Evolutionary conservation across 1,140 invertebrate species (phyloP).

Genomic region (Drosophila asahinai): DNA sequence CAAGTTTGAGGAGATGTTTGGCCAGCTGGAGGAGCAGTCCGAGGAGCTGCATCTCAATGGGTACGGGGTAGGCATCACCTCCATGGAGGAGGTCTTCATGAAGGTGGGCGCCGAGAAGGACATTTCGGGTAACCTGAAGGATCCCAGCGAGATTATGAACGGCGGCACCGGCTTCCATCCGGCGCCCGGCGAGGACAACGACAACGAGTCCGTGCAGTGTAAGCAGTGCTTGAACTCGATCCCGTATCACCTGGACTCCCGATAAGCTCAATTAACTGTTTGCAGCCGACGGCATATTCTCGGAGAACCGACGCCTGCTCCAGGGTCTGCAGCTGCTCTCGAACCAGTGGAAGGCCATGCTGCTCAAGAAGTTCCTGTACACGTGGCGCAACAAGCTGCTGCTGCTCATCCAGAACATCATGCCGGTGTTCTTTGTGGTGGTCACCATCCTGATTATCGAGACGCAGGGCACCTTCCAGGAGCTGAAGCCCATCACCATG

Average conservation of each 20-base stretch:
- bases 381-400: conserved; percentile 87
- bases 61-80: conserved; percentile 97
- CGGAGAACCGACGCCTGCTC: conserved; percentile 50
- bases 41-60: conserved; percentile 87
- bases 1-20: conserved; percentile 75
- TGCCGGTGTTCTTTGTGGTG: conserved; percentile 87
- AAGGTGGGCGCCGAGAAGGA: conserved; percentile 85
- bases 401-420: conserved; percentile 87
- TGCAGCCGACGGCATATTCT: conserved; percentile 65
- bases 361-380: conserved; percentile 87
- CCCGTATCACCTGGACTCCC: conserved; percentile 3
- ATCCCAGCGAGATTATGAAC: conserved; percentile 48
- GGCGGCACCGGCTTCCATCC: conserved; percentile 33
- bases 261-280: conserved; percentile 62
- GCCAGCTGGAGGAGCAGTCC: conserved; percentile 61
- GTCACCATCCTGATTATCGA: conserved; percentile 86
- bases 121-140: conserved; percentile 35
- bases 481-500: conserved; percentile 61
- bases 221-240: conserved; percentile 58
- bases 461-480: conserved; percentile 35
- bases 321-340: conserved; percentile 50
- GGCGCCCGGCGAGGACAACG: conserved; percentile 34
- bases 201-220: conserved; percentile 70
- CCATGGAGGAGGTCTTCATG: conserved; percentile 94
- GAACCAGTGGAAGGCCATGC: conserved; percentile 88